phyloP scores from a whole-genome alignment of 2,888 invertebrate species.

The Malthinus flaveolus region DNA sequence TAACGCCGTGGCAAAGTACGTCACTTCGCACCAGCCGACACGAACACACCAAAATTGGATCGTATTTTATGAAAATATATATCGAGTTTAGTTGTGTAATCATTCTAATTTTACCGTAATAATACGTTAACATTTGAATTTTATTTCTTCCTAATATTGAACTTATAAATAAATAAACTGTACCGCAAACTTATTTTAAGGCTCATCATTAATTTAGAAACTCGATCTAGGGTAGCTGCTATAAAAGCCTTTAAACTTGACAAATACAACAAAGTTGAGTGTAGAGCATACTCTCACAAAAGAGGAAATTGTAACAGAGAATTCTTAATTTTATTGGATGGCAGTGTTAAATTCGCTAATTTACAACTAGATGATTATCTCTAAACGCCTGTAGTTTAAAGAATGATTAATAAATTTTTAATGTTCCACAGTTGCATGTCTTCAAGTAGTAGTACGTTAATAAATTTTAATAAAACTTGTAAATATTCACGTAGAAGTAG shows the following conservation, averaged over 20 bases:
- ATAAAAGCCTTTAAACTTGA: constrained; percentile 21
- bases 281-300: background rate
- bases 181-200: constrained; percentile 14
- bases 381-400: no score
- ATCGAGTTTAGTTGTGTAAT: constrained; percentile 26
- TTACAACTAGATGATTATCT: no score
- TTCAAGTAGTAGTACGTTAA: no score
- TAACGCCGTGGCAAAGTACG: constrained; percentile 32
- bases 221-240: constrained; percentile 32
- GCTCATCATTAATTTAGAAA: constrained; percentile 33
- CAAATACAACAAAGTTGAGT: background rate
- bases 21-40: constrained; percentile 31
- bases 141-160: background rate
- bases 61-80: constrained; percentile 31
- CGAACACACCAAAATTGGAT: constrained; percentile 34
- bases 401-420: no score
- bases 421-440: no score
- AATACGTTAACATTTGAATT: constrained; percentile 7
- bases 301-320: background rate
- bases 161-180: background rate
- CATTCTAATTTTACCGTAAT: constrained; percentile 19
- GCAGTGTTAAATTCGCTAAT: no score
- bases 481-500: no score
- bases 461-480: no score
- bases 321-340: background rate